Evolutionary conservation across 2,113 vertebrate genomes (phyloP).

Genomic region (Sorex araneus): DNA sequence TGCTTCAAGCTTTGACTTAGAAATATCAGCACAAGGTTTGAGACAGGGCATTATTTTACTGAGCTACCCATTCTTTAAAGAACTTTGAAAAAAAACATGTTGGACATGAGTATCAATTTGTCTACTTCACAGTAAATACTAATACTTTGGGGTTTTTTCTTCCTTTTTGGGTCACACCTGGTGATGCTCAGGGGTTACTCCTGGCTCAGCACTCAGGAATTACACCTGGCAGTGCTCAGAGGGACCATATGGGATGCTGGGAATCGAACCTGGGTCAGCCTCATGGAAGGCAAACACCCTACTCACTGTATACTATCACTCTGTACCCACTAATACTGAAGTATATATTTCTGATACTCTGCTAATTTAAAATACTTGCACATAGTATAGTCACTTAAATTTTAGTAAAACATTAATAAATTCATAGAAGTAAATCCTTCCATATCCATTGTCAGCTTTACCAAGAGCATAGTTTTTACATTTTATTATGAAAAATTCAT

Average conservation of each 20-base stretch:
- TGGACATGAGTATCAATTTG: conserved; percentile 11
- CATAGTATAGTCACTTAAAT: conserved; percentile 17
- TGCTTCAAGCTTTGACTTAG: conserved; percentile 50
- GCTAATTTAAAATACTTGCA: conserved; percentile 30
- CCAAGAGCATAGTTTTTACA: neutral
- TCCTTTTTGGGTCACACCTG: too few species aligned
- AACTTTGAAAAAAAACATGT: conserved; percentile 13
- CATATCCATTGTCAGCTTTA: conserved; percentile 45
- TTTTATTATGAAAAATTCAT: conserved; percentile 22
- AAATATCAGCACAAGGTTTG: conserved; percentile 45
- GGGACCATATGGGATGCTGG: too few species aligned
- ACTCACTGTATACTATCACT: too few species aligned
- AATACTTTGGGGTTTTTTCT: neutral
- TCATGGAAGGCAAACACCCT: too few species aligned
- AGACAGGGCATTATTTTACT: conserved; percentile 44
- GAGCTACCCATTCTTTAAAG: neutral
- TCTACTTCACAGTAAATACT: conserved; percentile 39
- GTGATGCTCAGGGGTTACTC: too few species aligned
- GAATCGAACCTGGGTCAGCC: too few species aligned
- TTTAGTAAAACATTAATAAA: conserved; percentile 66
- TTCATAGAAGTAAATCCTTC: neutral
- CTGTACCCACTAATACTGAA: conserved; percentile 28
- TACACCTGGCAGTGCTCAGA: too few species aligned
- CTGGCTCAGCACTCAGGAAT: too few species aligned
- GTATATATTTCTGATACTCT: conserved; percentile 69